A percentile compares a stretch with the other conserved stretches of the same genome.
Evolutionary conservation across 2,113 vertebrate species (phyloP).

Genomic region (Phrynosoma blainvillii): DNA sequence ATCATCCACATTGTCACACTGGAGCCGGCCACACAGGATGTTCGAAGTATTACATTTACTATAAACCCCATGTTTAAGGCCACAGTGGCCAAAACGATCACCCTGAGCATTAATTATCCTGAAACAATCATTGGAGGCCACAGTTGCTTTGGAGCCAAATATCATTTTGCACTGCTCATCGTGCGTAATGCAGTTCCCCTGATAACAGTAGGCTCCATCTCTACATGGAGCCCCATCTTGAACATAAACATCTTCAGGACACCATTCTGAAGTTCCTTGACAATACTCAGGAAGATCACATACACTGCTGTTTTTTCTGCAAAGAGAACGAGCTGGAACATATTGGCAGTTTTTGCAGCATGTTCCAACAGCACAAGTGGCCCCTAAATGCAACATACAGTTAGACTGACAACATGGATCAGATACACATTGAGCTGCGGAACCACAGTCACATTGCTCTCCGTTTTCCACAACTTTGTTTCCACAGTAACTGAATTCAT

Average conservation of each 20-base stretch:
- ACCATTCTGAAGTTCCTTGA: too few species aligned
- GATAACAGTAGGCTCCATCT: constrained; percentile 72
- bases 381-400: too few species aligned
- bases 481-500: constrained; percentile 5
- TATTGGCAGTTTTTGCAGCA: not conserved
- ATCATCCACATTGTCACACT: constrained; percentile 14
- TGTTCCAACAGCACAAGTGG: too few species aligned
- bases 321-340: constrained; percentile 46
- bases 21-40: constrained; percentile 40
- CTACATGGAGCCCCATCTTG: too few species aligned
- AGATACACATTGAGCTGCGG: too few species aligned
- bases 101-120: constrained; percentile 4
- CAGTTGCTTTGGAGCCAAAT: constrained; percentile 59
- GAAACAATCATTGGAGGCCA: constrained; percentile 18
- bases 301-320: too few species aligned
- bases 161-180: constrained; percentile 73
- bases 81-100: constrained; percentile 50
- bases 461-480: constrained; percentile 36
- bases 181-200: constrained; percentile 73
- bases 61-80: not conserved
- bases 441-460: too few species aligned
- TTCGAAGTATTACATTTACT: not conserved
- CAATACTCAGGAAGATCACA: too few species aligned
- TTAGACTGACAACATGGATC: too few species aligned
- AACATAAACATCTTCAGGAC: too few species aligned